These are phyloP conservation scores for Shinisaurus crocodilurus DNA, from an alignment of 2,113 vertebrate species.

Conservation along the genomic window DNA sequence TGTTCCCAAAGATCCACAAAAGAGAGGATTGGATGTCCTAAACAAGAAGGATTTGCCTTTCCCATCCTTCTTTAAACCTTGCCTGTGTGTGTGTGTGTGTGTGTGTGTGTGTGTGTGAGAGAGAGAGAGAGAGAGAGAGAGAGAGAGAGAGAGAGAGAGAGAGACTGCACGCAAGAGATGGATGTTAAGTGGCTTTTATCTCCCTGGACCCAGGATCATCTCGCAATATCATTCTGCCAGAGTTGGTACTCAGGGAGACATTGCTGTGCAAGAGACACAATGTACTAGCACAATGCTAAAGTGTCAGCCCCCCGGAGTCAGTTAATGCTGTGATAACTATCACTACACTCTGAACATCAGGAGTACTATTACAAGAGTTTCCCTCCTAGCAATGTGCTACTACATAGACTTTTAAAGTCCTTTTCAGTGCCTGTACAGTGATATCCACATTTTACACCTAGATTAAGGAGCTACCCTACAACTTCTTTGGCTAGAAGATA, in stretches of 20 bases:
- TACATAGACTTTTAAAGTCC: background rate
- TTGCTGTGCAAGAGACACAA: background rate
- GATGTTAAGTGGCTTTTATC: background rate
- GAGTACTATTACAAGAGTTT: background rate
- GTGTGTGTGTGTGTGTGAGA: background rate
- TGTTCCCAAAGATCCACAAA: background rate
- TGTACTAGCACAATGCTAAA: background rate
- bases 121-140: no score
- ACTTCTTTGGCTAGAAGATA: background rate
- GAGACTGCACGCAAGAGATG: background rate
- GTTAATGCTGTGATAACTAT: conserved; percentile 10
- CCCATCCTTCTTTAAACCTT: background rate
- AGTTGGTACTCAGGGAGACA: background rate
- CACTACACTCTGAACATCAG: background rate
- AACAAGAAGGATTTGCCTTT: background rate
- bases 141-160: no score
- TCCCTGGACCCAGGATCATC: background rate
- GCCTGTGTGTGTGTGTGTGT: background rate
- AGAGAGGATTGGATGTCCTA: background rate
- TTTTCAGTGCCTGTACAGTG: background rate
- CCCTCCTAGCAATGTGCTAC: background rate
- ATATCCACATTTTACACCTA: background rate
- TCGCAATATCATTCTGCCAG: background rate
- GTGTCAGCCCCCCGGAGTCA: conserved; percentile 5
- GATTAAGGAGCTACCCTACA: background rate